These are phyloP conservation scores for Amblyjoppa proteus DNA, from an alignment of 2,888 invertebrate genomes.

Conservation along the genomic window DNA sequence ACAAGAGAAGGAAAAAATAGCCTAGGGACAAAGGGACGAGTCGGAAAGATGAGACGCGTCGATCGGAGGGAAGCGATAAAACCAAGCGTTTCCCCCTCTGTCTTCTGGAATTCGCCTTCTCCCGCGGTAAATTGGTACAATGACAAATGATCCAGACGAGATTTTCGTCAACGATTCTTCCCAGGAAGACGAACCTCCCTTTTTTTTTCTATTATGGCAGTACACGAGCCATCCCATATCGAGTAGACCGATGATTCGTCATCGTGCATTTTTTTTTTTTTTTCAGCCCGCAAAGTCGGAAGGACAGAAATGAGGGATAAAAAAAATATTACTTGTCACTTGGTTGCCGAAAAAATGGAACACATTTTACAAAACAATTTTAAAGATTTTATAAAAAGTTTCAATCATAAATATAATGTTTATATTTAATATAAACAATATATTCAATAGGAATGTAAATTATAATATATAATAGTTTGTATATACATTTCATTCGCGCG, in stretches of 20 bases:
- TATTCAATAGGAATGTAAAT: background rate
- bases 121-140: slow-evolving; percentile 50
- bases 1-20: slow-evolving; percentile 44
- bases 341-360: background rate
- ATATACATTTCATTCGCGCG: background rate
- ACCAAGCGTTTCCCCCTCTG: slow-evolving; percentile 4
- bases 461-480: background rate
- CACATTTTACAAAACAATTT: background rate
- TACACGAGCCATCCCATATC: background rate
- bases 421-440: background rate
- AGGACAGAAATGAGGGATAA: background rate
- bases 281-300: background rate
- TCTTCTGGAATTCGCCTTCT: slow-evolving; percentile 27
- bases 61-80: slow-evolving; percentile 41
- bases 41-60: background rate
- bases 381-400: background rate
- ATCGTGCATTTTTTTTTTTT: background rate
- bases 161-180: slow-evolving; percentile 30
- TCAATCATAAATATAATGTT: background rate
- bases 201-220: background rate
- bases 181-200: slow-evolving; percentile 19
- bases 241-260: background rate
- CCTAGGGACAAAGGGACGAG: slow-evolving; percentile 1
- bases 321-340: background rate
- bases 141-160: slow-evolving; percentile 56